phyloP scores from a whole-genome alignment of 1,140 invertebrate species.

The Dendroctonus valens region DNA sequence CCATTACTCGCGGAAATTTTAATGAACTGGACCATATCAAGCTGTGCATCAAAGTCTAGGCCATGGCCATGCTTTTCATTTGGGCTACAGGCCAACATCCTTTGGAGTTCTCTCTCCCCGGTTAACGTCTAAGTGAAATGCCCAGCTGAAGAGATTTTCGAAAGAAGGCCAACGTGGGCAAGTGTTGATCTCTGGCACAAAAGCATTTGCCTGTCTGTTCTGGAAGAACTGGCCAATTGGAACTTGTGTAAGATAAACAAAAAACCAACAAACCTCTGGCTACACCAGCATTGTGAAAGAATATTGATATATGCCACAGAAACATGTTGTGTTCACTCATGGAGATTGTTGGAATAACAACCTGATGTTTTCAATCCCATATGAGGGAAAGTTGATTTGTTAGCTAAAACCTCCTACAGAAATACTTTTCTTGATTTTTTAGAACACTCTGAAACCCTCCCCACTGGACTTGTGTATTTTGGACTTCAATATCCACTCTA shows the following conservation, averaged over 20 bases:
- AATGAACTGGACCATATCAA: conserved; percentile 51
- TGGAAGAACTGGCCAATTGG: conserved; percentile 23
- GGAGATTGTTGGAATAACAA: conserved; percentile 61
- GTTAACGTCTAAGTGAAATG: conserved; percentile 25
- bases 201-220: conserved; percentile 13
- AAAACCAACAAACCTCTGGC: conserved; percentile 23
- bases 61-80: conserved; percentile 57
- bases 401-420: too few relatives aligned
- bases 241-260: conserved; percentile 14
- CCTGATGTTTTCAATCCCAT: conserved; percentile 55
- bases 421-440: not conserved
- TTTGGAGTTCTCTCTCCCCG: conserved; percentile 42
- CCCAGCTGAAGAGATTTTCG: conserved; percentile 24
- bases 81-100: conserved; percentile 51
- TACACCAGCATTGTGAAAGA: conserved; percentile 48
- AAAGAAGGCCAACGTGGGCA: conserved; percentile 9
- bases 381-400: conserved; percentile 37
- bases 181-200: conserved; percentile 13
- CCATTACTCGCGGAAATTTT: conserved; percentile 50
- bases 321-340: conserved; percentile 54
- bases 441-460: not conserved
- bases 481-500: conserved; percentile 56
- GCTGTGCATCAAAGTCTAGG: conserved; percentile 54
- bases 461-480: conserved; percentile 43
- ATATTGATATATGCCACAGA: conserved; percentile 49